Evolutionary conservation across 2,888 invertebrate genomes (phyloP), one percentile per base, ranked within the genome.

Genomic region (Xanthorhoe designata): DNA sequence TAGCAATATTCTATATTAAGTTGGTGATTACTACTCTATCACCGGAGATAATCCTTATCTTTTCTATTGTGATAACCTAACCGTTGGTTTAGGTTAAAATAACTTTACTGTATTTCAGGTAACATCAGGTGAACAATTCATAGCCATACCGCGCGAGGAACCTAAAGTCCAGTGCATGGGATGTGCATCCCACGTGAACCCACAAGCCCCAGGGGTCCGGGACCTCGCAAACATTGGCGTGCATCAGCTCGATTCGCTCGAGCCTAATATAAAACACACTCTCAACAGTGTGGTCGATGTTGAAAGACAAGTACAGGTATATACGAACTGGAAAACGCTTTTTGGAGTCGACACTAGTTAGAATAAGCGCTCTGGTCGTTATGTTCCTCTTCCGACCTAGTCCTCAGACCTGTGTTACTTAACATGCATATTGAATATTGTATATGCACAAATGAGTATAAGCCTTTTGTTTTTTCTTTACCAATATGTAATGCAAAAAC

Each of bases 291-390:
- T 95, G 18, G 66, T 94, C 17, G 88, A 91, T 57, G 88, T 95
- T 0, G 94, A 95, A 77, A 88, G 94, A 79, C 94, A 95, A 86
- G 95, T 95, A 68, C 92, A 92, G 87, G 93, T 90, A 78, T 76
- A 54, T 50, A 8, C 10, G 0, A 32, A 47, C 32, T 49, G 17
- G 8, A 17, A 15, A 47, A 47, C 15, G 17, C 15, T 15, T 15
- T 17, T 17, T 13, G 38, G 13, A 13, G 38, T 42, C 35, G 10
- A 38, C 35, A 38, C 10, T 38, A 9, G 10, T 9, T 7, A 10
- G 9, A 38, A 38, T 38, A 10, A 38, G 8, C 10, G 8, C 9
- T 10, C 10, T 38, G 35, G 9, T 9, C 2, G 35, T 10, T 38
- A 38, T 38, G 35, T 38, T 2, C 10, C 10, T 38, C 9, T 9